Evolutionary conservation across 2,888 invertebrate genomes (phyloP).

Genomic region (Spilosoma lubricipeda): DNA sequence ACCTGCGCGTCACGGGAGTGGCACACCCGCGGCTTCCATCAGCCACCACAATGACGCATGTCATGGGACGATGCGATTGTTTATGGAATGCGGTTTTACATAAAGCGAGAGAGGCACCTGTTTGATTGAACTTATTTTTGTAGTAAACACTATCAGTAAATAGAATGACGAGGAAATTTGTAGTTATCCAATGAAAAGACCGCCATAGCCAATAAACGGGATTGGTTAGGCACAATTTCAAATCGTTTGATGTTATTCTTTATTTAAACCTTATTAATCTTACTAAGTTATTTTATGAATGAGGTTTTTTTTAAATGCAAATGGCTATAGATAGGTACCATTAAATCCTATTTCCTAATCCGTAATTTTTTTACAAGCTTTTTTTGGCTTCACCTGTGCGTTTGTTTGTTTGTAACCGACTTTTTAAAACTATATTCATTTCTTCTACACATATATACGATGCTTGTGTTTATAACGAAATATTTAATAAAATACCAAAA

Average conservation of each 20-base stretch:
- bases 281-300: background rate
- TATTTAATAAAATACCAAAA: too few relatives aligned
- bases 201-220: background rate
- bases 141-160: background rate
- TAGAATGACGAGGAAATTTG: conserved; percentile 1
- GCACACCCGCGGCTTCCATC: conserved; percentile 28
- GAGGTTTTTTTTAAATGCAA: background rate
- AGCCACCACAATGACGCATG: conserved; percentile 50
- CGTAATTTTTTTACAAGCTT: too few relatives aligned
- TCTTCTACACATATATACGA: too few relatives aligned
- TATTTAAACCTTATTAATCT: background rate
- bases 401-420: too few relatives aligned
- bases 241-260: background rate
- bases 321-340: too few relatives aligned
- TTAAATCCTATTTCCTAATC: too few relatives aligned
- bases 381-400: too few relatives aligned
- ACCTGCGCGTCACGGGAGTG: conserved; percentile 52
- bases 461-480: too few relatives aligned
- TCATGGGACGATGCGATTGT: conserved; percentile 51
- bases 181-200: background rate
- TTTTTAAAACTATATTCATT: too few relatives aligned
- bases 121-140: conserved; percentile 7
- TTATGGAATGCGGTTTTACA: conserved; percentile 49
- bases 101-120: conserved; percentile 55
- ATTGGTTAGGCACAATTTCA: background rate